phyloP scores from a whole-genome alignment of 2,113 vertebrate genomes.

The Oncorhynchus mykiss region DNA sequence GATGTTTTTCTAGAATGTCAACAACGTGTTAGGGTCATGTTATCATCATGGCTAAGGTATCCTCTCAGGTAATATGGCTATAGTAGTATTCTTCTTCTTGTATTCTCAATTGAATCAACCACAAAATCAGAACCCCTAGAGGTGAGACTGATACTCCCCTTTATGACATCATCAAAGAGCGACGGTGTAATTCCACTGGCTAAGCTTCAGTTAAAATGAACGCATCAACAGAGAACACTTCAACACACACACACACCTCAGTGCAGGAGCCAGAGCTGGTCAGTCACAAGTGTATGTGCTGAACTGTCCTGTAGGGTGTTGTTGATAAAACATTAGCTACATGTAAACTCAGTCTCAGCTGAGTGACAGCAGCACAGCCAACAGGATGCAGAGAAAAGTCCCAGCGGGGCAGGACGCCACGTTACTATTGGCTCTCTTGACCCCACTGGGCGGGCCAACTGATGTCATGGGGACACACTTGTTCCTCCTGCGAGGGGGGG shows the following conservation, averaged over 20 bases:
- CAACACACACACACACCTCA: slow-evolving; percentile 38
- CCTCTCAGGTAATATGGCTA: too few species aligned
- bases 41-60: too few species aligned
- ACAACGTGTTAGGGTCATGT: too few species aligned
- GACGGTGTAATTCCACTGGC: slow-evolving; percentile 36
- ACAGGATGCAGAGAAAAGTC: slow-evolving; percentile 53
- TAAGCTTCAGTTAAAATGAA: slow-evolving; percentile 40
- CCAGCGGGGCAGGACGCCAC: slow-evolving; percentile 54
- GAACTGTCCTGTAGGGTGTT: slow-evolving; percentile 19
- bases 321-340: slow-evolving; percentile 9
- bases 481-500: slow-evolving; percentile 80
- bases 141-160: too few species aligned
- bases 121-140: too few species aligned
- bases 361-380: slow-evolving; percentile 73
- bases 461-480: slow-evolving; percentile 88
- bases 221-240: slow-evolving; percentile 11
- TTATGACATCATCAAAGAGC: slow-evolving; percentile 58
- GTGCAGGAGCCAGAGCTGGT: slow-evolving; percentile 39
- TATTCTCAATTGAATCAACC: too few species aligned
- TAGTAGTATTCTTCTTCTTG: too few species aligned
- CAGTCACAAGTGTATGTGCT: slow-evolving; percentile 29
- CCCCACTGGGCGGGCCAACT: slow-evolving; percentile 85
- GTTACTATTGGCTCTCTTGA: slow-evolving; percentile 81
- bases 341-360: slow-evolving; percentile 69
- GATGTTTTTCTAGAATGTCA: too few species aligned